These are phyloP conservation scores for Drosophila tsacasi DNA, from an alignment of 1,140 invertebrate genomes.

Conservation along the genomic window DNA sequence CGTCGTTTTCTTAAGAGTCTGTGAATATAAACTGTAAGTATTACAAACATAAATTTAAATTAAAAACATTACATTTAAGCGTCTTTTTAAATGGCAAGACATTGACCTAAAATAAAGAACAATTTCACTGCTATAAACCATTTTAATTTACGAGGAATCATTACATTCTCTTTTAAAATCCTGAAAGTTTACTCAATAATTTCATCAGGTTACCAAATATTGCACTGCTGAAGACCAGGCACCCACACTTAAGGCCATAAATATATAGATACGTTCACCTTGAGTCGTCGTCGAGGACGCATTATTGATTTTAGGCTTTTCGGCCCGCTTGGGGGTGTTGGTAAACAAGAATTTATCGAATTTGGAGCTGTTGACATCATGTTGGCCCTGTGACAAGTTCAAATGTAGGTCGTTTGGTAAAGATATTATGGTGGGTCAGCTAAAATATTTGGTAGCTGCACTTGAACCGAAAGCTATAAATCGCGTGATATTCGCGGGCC, in stretches of 20 bases:
- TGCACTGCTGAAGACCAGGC: conserved; percentile 14
- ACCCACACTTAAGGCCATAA: conserved; percentile 1
- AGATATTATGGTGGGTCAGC: conserved; percentile 58
- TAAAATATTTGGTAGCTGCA: conserved; percentile 56
- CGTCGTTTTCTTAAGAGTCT: neutral
- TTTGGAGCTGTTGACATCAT: conserved; percentile 45
- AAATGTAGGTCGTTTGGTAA: conserved; percentile 70
- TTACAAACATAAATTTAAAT: neutral
- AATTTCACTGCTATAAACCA: neutral
- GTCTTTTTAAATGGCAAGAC: neutral
- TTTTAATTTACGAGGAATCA: neutral
- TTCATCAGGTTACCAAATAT: conserved; percentile 20
- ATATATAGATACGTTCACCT: conserved; percentile 51
- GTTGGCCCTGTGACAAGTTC: conserved; percentile 67
- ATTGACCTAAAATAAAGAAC: conserved; percentile 11
- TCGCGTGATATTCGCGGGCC: conserved; percentile 70
- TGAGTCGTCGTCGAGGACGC: conserved; percentile 42
- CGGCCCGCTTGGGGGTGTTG: neutral
- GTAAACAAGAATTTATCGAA: conserved; percentile 33
- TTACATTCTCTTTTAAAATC: neutral
- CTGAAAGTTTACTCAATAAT: neutral
- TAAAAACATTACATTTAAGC: neutral
- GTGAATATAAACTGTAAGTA: conserved; percentile 42
- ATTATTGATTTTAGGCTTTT: conserved; percentile 64
- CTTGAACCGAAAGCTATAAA: conserved; percentile 60